These are phyloP conservation scores for Patella caerulea DNA, from an alignment of 2,888 invertebrate genomes.

Conservation along the genomic window DNA sequence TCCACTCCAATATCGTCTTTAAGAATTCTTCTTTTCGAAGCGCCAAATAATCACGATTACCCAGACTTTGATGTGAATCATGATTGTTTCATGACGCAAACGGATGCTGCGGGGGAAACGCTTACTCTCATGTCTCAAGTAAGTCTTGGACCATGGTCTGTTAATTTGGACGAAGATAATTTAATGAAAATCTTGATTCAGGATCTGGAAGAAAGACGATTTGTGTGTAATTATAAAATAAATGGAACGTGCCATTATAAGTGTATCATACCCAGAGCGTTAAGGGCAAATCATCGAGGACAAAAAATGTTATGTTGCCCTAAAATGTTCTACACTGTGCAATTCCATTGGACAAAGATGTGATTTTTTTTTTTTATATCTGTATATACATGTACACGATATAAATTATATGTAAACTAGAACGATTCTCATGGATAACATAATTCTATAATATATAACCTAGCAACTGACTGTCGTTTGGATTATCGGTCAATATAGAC, in stretches of 20 bases:
- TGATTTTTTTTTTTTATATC: neutral
- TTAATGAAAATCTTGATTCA: constrained; percentile 16
- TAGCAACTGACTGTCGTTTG: no score
- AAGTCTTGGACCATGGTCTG: constrained; percentile 1
- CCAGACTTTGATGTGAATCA: constrained; percentile 20
- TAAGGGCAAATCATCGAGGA: neutral
- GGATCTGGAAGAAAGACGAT: constrained; percentile 18
- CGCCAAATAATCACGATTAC: neutral
- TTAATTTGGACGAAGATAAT: constrained; percentile 14
- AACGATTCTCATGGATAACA: no score
- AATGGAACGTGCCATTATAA: constrained; percentile 19
- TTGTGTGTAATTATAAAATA: constrained; percentile 21
- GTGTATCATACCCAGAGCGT: constrained; percentile 3
- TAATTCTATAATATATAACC: no score
- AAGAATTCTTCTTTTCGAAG: constrained; percentile 8
- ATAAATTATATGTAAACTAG: no score
- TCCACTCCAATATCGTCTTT: constrained; percentile 14
- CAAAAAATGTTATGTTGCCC: constrained; percentile 6
- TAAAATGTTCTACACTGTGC: constrained; percentile 17
- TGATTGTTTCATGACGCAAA: constrained; percentile 3
- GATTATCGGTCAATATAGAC: no score
- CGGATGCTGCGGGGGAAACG: neutral
- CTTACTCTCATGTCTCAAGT: neutral
- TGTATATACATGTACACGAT: neutral
- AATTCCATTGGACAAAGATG: constrained; percentile 23